Percentiles rank a stretch among this genome's conserved stretches.
Evolutionary conservation across 2,888 invertebrate species (phyloP).

Genomic region (Morpho helenor): DNA sequence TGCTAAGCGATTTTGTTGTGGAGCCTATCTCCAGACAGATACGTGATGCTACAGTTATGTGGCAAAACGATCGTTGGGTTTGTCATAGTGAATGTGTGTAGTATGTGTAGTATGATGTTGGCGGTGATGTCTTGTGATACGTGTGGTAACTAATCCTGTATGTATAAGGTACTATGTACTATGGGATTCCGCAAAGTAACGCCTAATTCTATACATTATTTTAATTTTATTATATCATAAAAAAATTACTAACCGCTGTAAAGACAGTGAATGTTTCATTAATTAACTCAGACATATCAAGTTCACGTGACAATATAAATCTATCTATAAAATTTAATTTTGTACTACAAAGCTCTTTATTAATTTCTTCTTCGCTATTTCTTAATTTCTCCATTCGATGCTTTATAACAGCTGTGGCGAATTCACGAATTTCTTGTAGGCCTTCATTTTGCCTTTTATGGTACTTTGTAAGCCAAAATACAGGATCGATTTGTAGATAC

Average conservation of each 20-base stretch:
- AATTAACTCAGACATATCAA: constrained; percentile 40
- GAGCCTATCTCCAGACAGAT: no score
- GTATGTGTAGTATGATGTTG: no score
- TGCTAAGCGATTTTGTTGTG: no score
- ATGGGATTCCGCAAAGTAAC: no score
- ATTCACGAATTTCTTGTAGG: constrained; percentile 29
- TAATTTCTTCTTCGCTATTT: constrained; percentile 29
- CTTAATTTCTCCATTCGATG: constrained; percentile 37
- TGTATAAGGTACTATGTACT: no score
- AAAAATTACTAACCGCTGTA: constrained; percentile 49
- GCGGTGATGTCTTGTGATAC: no score
- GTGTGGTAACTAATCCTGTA: no score
- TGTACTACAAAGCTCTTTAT: constrained; percentile 34
- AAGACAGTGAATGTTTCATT: constrained; percentile 60
- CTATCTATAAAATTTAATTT: constrained; percentile 59
- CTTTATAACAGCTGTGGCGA: constrained; percentile 37
- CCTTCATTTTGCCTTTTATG: constrained; percentile 34
- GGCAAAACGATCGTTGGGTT: no score
- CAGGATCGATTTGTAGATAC: constrained; percentile 58
- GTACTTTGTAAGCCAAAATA: constrained; percentile 44
- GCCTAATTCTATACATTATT: no score
- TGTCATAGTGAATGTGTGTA: no score
- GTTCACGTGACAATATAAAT: constrained; percentile 50
- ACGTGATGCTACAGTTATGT: no score
- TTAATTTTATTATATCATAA: no score